phyloP scores from a whole-genome alignment of 2,113 vertebrate genomes.

The Talpa occidentalis region DNA sequence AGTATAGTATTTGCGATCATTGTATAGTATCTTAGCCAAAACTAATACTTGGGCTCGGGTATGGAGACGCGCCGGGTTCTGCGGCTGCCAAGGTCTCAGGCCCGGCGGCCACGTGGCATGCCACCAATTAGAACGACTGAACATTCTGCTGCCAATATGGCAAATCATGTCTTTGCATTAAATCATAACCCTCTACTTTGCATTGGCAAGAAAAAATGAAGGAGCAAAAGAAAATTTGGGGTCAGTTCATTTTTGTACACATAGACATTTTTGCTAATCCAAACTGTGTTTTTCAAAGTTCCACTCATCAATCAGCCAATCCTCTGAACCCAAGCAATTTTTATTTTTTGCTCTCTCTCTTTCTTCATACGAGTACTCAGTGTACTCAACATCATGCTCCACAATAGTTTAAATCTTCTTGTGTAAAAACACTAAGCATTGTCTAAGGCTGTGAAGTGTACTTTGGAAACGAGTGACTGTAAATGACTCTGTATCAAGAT shows the following conservation, averaged over 20 bases:
- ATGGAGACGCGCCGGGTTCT: conserved; percentile 19
- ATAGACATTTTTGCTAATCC: conserved; percentile 24
- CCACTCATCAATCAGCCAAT: background rate
- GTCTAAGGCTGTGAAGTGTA: background rate
- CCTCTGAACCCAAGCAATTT: background rate
- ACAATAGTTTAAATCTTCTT: background rate
- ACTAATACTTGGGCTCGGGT: background rate
- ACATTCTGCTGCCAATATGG: background rate
- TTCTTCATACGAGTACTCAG: background rate
- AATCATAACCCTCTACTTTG: conserved; percentile 19
- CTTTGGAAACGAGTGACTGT: background rate
- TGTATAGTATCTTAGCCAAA: conserved; percentile 44
- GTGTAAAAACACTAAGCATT: background rate
- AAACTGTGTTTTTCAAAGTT: conserved; percentile 8
- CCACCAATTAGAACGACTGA: conserved; percentile 42
- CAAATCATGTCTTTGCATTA: conserved; percentile 5
- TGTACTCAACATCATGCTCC: background rate
- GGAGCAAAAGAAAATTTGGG: conserved; percentile 6
- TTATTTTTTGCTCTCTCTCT: background rate
- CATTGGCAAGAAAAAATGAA: conserved; percentile 30
- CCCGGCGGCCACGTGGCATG: conserved; percentile 14
- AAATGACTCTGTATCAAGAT: background rate
- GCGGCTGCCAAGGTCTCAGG: background rate
- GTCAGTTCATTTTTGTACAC: conserved; percentile 2
- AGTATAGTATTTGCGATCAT: conserved; percentile 19